Conservation (phyloP, 2,888 invertebrate species). For the Sussaba pulchella region DNA sequence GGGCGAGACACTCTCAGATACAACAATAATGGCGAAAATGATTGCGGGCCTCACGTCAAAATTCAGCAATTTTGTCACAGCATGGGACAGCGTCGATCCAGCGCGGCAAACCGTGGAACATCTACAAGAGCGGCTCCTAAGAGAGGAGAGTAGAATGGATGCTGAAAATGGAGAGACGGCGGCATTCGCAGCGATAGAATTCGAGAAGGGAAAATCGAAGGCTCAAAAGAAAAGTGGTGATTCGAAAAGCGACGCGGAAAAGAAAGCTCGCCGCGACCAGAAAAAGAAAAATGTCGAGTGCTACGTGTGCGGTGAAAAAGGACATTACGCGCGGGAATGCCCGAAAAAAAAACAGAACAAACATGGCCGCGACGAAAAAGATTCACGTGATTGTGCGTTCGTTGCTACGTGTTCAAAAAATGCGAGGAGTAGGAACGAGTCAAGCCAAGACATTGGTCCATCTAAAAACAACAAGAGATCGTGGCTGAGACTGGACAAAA, state of each 20-base stretch:
- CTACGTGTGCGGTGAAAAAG: constrained; percentile 35
- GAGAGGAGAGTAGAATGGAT: constrained; percentile 52
- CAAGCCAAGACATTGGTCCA: constrained; percentile 31
- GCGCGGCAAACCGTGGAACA: constrained; percentile 57
- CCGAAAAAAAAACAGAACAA: constrained; percentile 31
- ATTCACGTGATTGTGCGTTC: constrained; percentile 41
- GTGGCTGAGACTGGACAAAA: constrained; percentile 31
- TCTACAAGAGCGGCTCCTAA: constrained; percentile 52
- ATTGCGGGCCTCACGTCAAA: constrained; percentile 44
- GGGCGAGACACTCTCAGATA: constrained; percentile 54
- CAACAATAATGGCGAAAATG: constrained; percentile 55
- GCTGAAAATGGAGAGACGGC: constrained; percentile 18
- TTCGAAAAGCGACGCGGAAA: not conserved
- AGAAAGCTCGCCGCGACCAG: constrained; percentile 33
- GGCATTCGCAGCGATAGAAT: constrained; percentile 28
- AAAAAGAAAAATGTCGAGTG: constrained; percentile 40
- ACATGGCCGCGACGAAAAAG: constrained; percentile 17
- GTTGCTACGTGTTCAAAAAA: constrained; percentile 31
- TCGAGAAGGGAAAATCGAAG: too few species aligned
- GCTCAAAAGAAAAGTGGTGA: not conserved
- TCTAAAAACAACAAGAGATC: constrained; percentile 12
- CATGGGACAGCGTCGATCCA: constrained; percentile 61
- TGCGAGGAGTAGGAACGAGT: constrained; percentile 16
- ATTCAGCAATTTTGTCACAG: constrained; percentile 55
- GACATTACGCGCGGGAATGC: constrained; percentile 46